Evolutionary conservation across 2,797 vertebrate species (phyloP).

Genomic region (Urocyon cinereoargenteus): DNA sequence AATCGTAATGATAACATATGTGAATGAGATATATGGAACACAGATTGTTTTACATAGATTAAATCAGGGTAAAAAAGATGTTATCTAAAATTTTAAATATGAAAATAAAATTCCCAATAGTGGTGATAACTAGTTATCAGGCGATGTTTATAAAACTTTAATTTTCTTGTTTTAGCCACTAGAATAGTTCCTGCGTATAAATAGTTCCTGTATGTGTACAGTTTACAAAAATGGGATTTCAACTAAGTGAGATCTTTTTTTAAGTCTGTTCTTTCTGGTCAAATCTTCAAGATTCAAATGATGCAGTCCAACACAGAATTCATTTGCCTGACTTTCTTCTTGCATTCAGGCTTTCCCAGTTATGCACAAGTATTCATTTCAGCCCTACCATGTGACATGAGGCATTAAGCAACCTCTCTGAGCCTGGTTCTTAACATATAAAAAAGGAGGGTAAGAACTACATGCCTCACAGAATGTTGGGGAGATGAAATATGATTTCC

Average conservation of each 20-base stretch:
- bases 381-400: not conserved
- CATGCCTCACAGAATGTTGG: not conserved
- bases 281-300: not conserved
- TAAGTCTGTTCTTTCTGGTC: slow-evolving; percentile 11
- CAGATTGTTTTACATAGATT: not conserved
- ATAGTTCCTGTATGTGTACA: not conserved
- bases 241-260: not conserved
- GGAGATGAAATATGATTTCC: not conserved
- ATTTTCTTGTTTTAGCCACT: not conserved
- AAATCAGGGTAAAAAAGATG: slow-evolving; percentile 14
- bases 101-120: not conserved
- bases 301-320: not conserved
- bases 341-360: not conserved
- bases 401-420: not conserved
- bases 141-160: not conserved
- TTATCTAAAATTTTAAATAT: not conserved
- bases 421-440: not conserved
- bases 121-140: slow-evolving; percentile 24
- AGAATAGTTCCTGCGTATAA: not conserved
- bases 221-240: slow-evolving; percentile 35
- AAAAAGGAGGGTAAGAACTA: not conserved
- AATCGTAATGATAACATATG: not conserved
- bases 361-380: not conserved
- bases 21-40: not conserved
- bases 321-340: not conserved